Base-by-base conservation (phyloP, 1,140 invertebrate genomes). In the Drosophila nigrodunni region DNA sequence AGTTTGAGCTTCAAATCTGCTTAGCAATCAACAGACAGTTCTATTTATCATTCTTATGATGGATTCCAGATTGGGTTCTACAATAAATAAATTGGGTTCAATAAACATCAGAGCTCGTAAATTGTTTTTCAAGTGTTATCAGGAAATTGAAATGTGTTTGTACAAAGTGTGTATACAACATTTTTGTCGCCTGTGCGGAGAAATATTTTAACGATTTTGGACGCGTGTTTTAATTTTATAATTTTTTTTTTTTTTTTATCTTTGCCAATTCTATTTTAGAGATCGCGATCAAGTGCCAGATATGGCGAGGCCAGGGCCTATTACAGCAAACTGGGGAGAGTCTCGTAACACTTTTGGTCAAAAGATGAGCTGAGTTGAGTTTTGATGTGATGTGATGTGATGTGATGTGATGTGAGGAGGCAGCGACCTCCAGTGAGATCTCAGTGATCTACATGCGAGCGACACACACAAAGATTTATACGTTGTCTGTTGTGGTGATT, bases 231-330 rank as follows among this genome's bases (percentile, higher is more conserved):
- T 2, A 47, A 41, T 41, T 30, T 57, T 18, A 46, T 21, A 7
- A n/a, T 47, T 47, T 18, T 6, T 25, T 58, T 18, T 6, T 25
- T 58, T 39, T 11, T 39, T 13, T 13, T 47, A 8, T 30, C 34
- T 44, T 64, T 71, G 73, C 73, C 60, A 76, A 76, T 76, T 71
- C 73, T 76, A 76, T 65, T 76, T 76, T 44, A 37, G 54, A 76
- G 73, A 71, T 71, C 52, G 66, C 66, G 35, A 62, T 62, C 59
- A 52, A 52, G n/a, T 43, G 59, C 60, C 73, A 64, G 59, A 76
- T 76, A 76, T 59, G 73, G 73, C 54, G 39, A 65, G 73, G 73
- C 67, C 67, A 64, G 73, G 72, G 54, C 46, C 60, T 59, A 71
- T 74, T 70, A 74, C 66, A 70, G 58, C 54, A 13, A 43, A 15